phyloP scores from a whole-genome alignment of 2,113 vertebrate genomes.

The Tachysurus vachellii region DNA sequence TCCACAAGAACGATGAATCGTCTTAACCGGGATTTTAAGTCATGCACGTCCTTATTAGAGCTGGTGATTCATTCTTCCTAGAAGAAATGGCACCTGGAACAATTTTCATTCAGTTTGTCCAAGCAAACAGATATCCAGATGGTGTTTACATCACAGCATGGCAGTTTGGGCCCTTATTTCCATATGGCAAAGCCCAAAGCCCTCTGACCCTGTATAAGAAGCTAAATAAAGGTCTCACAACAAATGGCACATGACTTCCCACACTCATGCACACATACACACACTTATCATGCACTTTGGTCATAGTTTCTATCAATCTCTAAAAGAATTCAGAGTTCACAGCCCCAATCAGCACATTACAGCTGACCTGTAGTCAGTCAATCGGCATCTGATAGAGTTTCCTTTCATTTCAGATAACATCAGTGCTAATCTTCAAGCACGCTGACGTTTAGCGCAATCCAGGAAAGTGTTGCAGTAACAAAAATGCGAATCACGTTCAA shows the following conservation, averaged over 20 bases:
- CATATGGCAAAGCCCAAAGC: not conserved
- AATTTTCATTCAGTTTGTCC: conserved; percentile 19
- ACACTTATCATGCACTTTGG: not conserved
- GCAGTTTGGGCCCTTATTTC: conserved; percentile 8
- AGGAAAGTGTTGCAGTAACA: not conserved
- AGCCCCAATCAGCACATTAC: not conserved
- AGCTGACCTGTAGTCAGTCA: conserved; percentile 5
- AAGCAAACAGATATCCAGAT: conserved; percentile 25
- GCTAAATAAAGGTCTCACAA: not conserved
- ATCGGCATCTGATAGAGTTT: conserved; percentile 28
- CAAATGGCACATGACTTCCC: not conserved
- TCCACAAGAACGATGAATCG: conserved; percentile 30
- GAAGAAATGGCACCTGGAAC: not conserved
- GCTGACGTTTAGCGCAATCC: not conserved
- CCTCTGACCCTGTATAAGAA: not conserved
- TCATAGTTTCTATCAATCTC: not conserved
- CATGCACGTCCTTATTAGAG: not conserved
- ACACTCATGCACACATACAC: not conserved
- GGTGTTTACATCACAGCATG: conserved; percentile 16
- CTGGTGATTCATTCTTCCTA: not conserved
- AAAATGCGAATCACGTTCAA: not conserved
- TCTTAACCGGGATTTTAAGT: not conserved
- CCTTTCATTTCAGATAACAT: conserved; percentile 20
- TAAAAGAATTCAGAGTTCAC: not conserved
- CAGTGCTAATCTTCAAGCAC: not conserved